Evolutionary conservation across 2,888 invertebrate genomes (phyloP).

Genomic region (Epinotia ramella): DNA sequence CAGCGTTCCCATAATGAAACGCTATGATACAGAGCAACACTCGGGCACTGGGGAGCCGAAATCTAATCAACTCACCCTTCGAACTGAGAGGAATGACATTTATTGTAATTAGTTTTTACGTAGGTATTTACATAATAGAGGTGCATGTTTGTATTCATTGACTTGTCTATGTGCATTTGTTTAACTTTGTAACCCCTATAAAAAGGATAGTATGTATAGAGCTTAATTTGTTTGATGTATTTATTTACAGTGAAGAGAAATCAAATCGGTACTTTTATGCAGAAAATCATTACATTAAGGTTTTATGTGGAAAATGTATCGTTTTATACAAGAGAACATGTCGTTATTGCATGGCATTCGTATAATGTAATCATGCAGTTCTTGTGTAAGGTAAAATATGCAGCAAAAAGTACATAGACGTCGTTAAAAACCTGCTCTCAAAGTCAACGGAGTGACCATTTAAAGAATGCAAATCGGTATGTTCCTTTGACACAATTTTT

Average conservation of each 20-base stretch:
- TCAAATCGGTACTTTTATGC: no score
- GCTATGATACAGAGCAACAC: conserved; percentile 11
- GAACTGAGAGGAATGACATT: background rate
- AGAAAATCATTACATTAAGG: background rate
- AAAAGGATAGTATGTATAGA: no score
- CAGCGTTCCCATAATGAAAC: background rate
- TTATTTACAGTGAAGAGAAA: no score
- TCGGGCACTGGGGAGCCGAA: conserved; percentile 25
- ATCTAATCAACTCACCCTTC: conserved; percentile 41
- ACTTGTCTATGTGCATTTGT: conserved; percentile 2
- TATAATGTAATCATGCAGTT: conserved; percentile 5
- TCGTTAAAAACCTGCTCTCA: conserved; percentile 33
- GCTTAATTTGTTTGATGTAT: no score
- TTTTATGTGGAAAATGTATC: background rate
- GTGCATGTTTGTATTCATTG: conserved; percentile 15
- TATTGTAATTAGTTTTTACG: conserved; percentile 25
- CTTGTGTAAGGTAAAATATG: conserved; percentile 11
- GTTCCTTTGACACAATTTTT: background rate
- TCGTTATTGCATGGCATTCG: conserved; percentile 5
- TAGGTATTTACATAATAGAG: conserved; percentile 34
- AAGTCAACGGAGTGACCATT: conserved; percentile 26
- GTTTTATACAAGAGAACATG: background rate
- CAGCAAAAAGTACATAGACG: conserved; percentile 29
- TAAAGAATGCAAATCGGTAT: conserved; percentile 20
- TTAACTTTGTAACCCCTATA: no score